These are phyloP conservation scores for Cottoperca gobio DNA, from an alignment of 2,797 vertebrate species.

Conservation along the genomic window DNA sequence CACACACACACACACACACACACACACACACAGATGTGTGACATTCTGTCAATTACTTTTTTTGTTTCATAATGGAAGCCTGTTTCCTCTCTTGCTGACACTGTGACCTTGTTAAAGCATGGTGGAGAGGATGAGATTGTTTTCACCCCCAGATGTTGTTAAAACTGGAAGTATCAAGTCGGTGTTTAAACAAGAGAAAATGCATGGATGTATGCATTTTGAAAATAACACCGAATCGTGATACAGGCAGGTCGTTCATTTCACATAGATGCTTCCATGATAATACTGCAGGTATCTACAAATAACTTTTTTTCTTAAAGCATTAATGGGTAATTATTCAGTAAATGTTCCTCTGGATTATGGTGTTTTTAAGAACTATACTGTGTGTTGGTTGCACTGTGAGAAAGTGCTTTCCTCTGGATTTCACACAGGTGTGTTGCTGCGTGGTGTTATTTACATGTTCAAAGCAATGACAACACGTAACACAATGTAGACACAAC, in stretches of 20 bases:
- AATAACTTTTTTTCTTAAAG: background rate
- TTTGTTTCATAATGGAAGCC: conserved; percentile 41
- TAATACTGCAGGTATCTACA: background rate
- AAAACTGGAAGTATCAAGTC: background rate
- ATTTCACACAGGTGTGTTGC: background rate
- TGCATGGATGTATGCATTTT: conserved; percentile 6
- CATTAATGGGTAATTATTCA: background rate
- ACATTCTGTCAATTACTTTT: conserved; percentile 49
- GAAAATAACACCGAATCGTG: background rate
- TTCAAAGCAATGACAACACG: conserved; percentile 2
- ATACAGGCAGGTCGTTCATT: background rate
- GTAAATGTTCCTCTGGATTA: background rate
- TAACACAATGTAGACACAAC: conserved; percentile 1
- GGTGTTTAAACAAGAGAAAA: background rate
- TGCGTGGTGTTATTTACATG: conserved; percentile 19
- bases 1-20: conserved; percentile 7
- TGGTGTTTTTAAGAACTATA: conserved; percentile 3
- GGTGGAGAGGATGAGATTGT: background rate
- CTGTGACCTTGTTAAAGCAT: conserved; percentile 55
- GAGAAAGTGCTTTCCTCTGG: conserved; percentile 16
- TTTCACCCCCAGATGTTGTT: background rate
- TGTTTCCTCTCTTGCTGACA: conserved; percentile 39
- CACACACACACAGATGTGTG: conserved; percentile 54
- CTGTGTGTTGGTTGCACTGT: conserved; percentile 18
- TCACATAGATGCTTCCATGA: background rate